Conservation (phyloP, 1,140 invertebrate genomes). For the Andrena cerasifolii region DNA sequence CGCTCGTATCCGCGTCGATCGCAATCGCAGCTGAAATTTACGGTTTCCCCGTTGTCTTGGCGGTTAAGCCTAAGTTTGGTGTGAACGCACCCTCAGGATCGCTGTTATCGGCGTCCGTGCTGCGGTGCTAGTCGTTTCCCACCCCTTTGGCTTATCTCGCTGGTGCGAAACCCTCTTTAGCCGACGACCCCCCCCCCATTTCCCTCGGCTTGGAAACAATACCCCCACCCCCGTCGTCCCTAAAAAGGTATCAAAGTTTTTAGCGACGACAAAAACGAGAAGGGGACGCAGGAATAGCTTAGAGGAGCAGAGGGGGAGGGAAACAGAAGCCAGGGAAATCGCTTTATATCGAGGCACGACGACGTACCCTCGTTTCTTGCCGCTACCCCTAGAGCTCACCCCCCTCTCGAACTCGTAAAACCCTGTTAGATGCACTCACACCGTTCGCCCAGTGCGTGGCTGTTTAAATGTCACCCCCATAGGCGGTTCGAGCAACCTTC, state of each 20-base stretch:
- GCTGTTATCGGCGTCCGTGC: constrained; percentile 66
- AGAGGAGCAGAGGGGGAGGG: too few relatives aligned
- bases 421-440: constrained; percentile 17
- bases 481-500: constrained; percentile 19
- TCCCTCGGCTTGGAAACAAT: constrained; percentile 53
- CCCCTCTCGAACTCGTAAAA: constrained; percentile 10
- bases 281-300: not conserved
- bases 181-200: constrained; percentile 6
- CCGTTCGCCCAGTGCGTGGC: not conserved
- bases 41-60: constrained; percentile 45
- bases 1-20: constrained; percentile 13
- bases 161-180: constrained; percentile 55
- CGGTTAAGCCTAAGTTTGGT: constrained; percentile 49
- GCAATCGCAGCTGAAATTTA: constrained; percentile 42
- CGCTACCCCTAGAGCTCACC: not conserved
- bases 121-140: constrained; percentile 49
- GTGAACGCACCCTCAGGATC: constrained; percentile 60
- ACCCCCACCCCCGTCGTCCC: constrained; percentile 2
- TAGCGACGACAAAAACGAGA: constrained; percentile 44
- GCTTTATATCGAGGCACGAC: constrained; percentile 6
- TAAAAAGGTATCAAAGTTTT: constrained; percentile 73
- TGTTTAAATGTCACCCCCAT: constrained; percentile 37
- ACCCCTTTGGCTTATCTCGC: constrained; percentile 61
- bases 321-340: not conserved
- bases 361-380: constrained; percentile 7